Evolutionary conservation across 2,888 invertebrate genomes (phyloP).

Genomic region (Agrotis segetum): DNA sequence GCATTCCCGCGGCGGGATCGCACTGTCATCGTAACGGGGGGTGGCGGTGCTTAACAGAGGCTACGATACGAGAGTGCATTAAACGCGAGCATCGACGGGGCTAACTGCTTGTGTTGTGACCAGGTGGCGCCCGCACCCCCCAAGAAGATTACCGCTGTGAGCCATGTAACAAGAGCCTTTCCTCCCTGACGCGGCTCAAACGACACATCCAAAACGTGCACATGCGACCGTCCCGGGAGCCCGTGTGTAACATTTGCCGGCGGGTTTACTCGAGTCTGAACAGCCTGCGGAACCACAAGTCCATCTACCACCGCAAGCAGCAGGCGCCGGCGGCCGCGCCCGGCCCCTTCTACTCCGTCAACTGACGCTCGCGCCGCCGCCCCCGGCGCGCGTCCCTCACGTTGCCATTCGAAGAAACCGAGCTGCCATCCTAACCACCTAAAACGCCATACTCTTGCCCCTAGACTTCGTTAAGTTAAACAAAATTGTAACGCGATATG

Average conservation of each 20-base stretch:
- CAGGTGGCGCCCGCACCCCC: constrained; percentile 94
- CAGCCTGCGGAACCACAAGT: constrained; percentile 97
- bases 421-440: constrained; percentile 89
- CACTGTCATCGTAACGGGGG: constrained; percentile 87
- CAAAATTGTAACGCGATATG: constrained; percentile 84
- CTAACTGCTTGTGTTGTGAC: constrained; percentile 91
- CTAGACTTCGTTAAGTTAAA: constrained; percentile 87
- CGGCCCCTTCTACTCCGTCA: constrained; percentile 87
- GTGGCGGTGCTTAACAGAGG: constrained; percentile 90
- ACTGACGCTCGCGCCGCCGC: constrained; percentile 81
- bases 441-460: constrained; percentile 89
- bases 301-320: constrained; percentile 97
- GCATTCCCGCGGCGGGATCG: constrained; percentile 82
- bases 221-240: constrained; percentile 97
- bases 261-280: constrained; percentile 97
- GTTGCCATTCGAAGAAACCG: constrained; percentile 85
- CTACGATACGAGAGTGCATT: constrained; percentile 90
- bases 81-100: constrained; percentile 89
- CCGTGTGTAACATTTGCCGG: constrained; percentile 97
- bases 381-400: constrained; percentile 63
- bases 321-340: constrained; percentile 89
- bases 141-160: constrained; percentile 97
- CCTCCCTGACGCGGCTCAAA: constrained; percentile 96
- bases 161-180: constrained; percentile 97
- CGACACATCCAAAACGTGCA: constrained; percentile 98